Conservation (phyloP, 2,113 vertebrate species). For the Arothron firmamentum region DNA sequence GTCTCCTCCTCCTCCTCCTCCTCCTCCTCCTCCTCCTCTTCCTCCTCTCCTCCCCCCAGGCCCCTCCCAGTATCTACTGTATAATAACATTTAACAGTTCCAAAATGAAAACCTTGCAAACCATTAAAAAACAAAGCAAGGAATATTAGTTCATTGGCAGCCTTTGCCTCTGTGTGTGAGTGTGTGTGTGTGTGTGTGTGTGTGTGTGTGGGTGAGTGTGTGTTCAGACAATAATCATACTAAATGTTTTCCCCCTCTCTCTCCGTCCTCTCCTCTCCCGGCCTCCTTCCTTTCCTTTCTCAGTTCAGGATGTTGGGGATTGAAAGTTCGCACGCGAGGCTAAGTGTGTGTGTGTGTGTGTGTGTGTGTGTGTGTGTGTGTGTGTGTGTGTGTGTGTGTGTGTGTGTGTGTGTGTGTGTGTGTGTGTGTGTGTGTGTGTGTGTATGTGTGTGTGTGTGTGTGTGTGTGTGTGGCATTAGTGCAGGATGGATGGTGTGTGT, state of each 20-base stretch:
- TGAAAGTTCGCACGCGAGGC: slow-evolving; percentile 66
- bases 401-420: slow-evolving; percentile 37
- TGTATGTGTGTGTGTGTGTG: slow-evolving; percentile 41
- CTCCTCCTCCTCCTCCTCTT: not conserved
- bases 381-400: slow-evolving; percentile 40
- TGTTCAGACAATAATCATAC: slow-evolving; percentile 27
- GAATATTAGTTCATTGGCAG: slow-evolving; percentile 32
- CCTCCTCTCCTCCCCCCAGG: not conserved
- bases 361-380: slow-evolving; percentile 40
- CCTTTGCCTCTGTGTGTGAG: not conserved
- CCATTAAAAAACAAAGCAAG: slow-evolving; percentile 23
- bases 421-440: slow-evolving; percentile 36
- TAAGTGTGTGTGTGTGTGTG: slow-evolving; percentile 34
- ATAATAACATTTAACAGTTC: slow-evolving; percentile 37
- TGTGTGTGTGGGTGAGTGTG: slow-evolving; percentile 7
- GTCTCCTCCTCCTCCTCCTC: not conserved
- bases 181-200: slow-evolving; percentile 30
- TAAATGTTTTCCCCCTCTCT: slow-evolving; percentile 34
- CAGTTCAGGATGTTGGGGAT: slow-evolving; percentile 58
- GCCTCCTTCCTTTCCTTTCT: slow-evolving; percentile 59
- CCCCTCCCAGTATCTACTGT: slow-evolving; percentile 20
- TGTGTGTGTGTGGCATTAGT: slow-evolving; percentile 24
- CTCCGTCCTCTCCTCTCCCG: slow-evolving; percentile 44
- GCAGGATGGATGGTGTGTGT: slow-evolving; percentile 1
- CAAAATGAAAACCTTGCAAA: slow-evolving; percentile 33